Base-by-base conservation (phyloP, 2,113 vertebrate genomes). In the Cephalophus harveyi region DNA sequence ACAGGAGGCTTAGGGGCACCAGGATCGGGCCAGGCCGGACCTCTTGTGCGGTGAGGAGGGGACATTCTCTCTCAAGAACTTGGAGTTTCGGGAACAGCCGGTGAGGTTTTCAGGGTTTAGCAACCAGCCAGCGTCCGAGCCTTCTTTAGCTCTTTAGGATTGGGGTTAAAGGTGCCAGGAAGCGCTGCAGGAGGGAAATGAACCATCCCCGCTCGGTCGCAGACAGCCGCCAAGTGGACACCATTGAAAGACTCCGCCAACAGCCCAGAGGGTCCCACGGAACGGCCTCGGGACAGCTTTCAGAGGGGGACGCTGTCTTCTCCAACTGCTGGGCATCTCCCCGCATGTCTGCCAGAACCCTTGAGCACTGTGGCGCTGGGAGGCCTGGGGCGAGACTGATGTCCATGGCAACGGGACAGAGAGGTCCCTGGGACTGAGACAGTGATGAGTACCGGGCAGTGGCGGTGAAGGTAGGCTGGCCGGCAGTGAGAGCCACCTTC, bases 301-400 rank as follows among this genome's bases (percentile, higher is more conserved):
- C 11, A 23, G 55, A 96, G n/a, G 30, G 55, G 30, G 30, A 60
- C 1, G 1, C 28, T 84, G 64, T 36, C 67, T 52, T 76, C 85
- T 55, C 62, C 85, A 82, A 91, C 46, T n/a, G 95, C 55, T 83
- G 89, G 59, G 84, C 87, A 64, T 97, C 97, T 97, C 96, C 81
- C 90, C 94, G 90, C 97, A 48, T 0, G 28, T 15, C 6, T 4
- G 87, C 97, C 97, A 96, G 89, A 71, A 64, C 55, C 94, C 43
- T 15, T 30, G 87, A 76, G n/a, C 92, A 60, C 55, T 54, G 15
- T 76, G 40, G 91, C 0, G 21, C 95, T 97, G 94, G 94, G 95
- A 96, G 97, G 97, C 88, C 97, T 57, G 83, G 98, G 95, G 85
- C 23, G 91, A 97, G 96, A 88, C 96, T 52, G 1, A 88, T 96